A percentile compares a stretch with the other conserved stretches of the same genome.
These are phyloP conservation scores for Sitophilus oryzae DNA, from an alignment of 1,140 invertebrate genomes.

Conservation along the genomic window DNA sequence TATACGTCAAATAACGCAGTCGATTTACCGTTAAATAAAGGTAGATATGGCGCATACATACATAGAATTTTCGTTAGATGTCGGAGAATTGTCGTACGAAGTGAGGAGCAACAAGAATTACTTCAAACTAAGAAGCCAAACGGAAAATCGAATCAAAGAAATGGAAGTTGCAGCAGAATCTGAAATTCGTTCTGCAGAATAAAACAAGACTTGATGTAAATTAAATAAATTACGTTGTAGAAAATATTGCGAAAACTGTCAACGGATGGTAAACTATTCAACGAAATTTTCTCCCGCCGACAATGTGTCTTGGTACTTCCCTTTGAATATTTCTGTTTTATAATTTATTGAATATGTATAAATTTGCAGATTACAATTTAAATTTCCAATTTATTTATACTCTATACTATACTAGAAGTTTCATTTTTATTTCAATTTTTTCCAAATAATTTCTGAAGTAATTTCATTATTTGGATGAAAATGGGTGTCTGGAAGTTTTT, in stretches of 20 bases:
- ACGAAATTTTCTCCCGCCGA: background rate
- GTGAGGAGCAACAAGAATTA: background rate
- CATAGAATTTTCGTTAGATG: background rate
- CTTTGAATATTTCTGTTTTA: too few species aligned
- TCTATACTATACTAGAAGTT: too few species aligned
- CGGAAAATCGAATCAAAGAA: background rate
- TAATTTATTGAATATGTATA: too few species aligned
- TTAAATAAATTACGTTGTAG: background rate
- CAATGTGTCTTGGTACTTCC: too few species aligned
- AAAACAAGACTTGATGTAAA: background rate
- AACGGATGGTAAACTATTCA: background rate
- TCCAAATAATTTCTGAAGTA: too few species aligned
- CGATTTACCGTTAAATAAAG: too few species aligned
- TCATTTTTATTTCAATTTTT: too few species aligned
- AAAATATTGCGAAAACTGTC: background rate
- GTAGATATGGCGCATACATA: background rate
- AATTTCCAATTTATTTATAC: too few species aligned
- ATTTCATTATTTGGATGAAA: too few species aligned
- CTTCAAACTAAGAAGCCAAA: background rate
- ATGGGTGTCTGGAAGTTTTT: too few species aligned
- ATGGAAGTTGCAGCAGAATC: background rate
- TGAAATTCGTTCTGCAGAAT: background rate
- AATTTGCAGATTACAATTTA: too few species aligned
- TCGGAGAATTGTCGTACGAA: background rate
- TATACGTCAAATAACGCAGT: too few species aligned